phyloP scores from a whole-genome alignment of 2,888 invertebrate genomes.

The Dynastes grantii region DNA sequence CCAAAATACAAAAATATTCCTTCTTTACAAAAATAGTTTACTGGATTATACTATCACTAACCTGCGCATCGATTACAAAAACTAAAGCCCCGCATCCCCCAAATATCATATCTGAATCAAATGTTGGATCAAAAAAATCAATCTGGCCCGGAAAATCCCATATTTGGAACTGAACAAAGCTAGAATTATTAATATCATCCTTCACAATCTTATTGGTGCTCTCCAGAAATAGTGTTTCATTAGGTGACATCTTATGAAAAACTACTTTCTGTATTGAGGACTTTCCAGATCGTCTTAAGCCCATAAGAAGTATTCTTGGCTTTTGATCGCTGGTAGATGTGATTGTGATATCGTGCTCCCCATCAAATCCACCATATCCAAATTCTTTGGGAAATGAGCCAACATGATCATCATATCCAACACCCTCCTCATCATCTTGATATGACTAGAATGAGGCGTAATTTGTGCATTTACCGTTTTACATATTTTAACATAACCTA shows the following conservation, averaged over 20 bases:
- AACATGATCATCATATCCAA: constrained; percentile 70
- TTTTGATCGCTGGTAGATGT: constrained; percentile 84
- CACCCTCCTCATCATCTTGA: constrained; percentile 70
- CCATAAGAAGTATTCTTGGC: constrained; percentile 96
- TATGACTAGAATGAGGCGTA: constrained; percentile 61
- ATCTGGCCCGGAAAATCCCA: constrained; percentile 99
- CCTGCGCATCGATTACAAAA: constrained; percentile 99
- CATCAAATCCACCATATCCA: constrained; percentile 92
- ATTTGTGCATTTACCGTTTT: not conserved
- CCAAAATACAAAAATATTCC: too few relatives aligned
- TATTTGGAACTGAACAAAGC: constrained; percentile 99
- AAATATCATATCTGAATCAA: constrained; percentile 97
- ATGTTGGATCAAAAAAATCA: constrained; percentile 96
- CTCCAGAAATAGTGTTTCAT: constrained; percentile 98
- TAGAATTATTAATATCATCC: constrained; percentile 96
- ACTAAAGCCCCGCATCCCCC: constrained; percentile 97
- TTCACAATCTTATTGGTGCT: constrained; percentile 99
- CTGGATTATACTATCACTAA: constrained; percentile 62
- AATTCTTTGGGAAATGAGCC: constrained; percentile 93
- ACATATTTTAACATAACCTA: constrained; percentile 46
- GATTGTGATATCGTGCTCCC: constrained; percentile 80
- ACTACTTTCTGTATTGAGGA: constrained; percentile 99
- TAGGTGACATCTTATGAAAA: constrained; percentile 99
- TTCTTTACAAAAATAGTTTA: too few relatives aligned
- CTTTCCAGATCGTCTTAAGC: constrained; percentile 95